These are phyloP conservation scores for Matsumurasca onukii DNA, from an alignment of 1,140 invertebrate genomes.

Conservation along the genomic window DNA sequence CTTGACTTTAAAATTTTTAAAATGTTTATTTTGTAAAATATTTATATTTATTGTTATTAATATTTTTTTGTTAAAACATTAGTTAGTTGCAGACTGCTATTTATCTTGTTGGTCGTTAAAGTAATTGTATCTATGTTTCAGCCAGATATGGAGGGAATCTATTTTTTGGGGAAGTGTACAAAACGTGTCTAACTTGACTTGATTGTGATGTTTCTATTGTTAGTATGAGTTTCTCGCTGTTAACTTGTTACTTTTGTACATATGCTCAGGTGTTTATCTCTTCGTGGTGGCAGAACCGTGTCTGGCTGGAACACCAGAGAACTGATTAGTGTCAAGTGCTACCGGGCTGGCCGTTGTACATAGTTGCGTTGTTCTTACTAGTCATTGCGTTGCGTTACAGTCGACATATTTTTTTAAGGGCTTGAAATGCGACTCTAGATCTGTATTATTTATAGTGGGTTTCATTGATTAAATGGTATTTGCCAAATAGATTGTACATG, in stretches of 20 bases:
- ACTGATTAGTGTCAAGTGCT: constrained; percentile 16
- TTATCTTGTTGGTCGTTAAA: neutral
- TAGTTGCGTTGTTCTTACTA: constrained; percentile 21
- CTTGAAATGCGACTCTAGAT: constrained; percentile 16
- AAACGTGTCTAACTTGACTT: neutral
- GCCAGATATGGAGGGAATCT: neutral
- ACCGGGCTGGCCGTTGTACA: constrained; percentile 17
- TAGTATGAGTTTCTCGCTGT: no score
- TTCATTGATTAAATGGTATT: constrained; percentile 20
- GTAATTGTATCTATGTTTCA: neutral
- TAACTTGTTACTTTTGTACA: no score
- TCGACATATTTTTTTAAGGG: constrained; percentile 20
- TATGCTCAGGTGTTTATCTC: no score
- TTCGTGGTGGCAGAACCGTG: no score
- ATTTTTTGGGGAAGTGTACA: neutral
- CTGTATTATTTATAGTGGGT: constrained; percentile 26
- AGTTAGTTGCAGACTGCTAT: neutral
- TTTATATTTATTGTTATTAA: no score
- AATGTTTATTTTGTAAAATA: no score
- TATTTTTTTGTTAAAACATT: no score
- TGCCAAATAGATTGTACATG: constrained; percentile 23
- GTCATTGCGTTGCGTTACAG: constrained; percentile 24
- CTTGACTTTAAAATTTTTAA: no score
- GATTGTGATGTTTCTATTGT: no score
- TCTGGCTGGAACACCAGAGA: constrained; percentile 1